These are phyloP conservation scores for Seriola aureovittata DNA, from an alignment of 2,113 vertebrate genomes.

Conservation along the genomic window DNA sequence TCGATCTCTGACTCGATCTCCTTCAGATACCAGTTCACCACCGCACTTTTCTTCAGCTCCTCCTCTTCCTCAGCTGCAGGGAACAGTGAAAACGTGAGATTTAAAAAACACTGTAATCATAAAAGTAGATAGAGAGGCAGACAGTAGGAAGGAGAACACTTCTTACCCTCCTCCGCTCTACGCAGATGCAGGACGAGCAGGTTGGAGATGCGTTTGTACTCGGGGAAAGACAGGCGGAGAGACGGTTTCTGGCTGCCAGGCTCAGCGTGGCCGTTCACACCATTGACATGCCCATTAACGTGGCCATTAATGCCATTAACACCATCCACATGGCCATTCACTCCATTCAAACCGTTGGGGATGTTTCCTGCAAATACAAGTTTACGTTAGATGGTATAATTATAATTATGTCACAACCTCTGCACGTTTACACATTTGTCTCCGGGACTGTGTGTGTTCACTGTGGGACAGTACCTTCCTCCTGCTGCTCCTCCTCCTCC, in stretches of 20 bases:
- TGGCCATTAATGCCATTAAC: conserved; percentile 82
- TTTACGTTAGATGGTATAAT: not conserved
- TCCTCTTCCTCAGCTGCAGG: conserved; percentile 91
- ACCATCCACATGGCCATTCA: conserved; percentile 75
- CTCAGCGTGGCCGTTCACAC: conserved; percentile 79
- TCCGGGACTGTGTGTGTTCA: not conserved
- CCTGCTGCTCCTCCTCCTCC: conserved; percentile 82
- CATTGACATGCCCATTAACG: conserved; percentile 79
- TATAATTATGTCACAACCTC: not conserved
- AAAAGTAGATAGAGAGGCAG: not conserved
- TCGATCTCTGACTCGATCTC: conserved; percentile 98
- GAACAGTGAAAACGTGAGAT: not conserved
- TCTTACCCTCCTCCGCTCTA: conserved; percentile 91
- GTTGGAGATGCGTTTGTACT: conserved; percentile 96
- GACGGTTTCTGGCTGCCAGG: conserved; percentile 85
- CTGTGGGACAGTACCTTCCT: conserved; percentile 78
- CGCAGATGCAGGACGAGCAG: conserved; percentile 95
- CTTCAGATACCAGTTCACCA: conserved; percentile 98
- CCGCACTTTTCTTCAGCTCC: conserved; percentile 91
- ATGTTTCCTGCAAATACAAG: conserved; percentile 80
- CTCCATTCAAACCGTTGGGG: conserved; percentile 84
- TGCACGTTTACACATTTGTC: not conserved
- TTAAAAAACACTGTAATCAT: not conserved
- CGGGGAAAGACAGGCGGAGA: conserved; percentile 91
- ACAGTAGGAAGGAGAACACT: not conserved